These are phyloP conservation scores for Pachycephala philippinensis DNA, from an alignment of 2,113 vertebrate species.

Conservation along the genomic window DNA sequence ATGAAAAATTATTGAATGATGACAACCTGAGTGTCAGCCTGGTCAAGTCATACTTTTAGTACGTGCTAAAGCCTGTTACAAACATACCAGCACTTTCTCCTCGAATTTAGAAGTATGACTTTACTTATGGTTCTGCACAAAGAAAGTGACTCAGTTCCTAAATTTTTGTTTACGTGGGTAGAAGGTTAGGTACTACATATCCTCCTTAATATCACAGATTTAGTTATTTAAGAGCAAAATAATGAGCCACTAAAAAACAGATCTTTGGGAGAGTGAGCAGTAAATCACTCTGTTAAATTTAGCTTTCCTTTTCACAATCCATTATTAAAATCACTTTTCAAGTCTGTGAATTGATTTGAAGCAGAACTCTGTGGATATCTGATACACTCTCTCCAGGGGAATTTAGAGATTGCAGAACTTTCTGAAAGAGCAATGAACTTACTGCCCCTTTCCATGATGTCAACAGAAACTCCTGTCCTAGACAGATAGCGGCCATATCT, in stretches of 20 bases:
- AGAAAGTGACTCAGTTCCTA: not conserved
- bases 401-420: not conserved
- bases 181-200: not conserved
- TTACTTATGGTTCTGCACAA: not conserved
- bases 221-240: not conserved
- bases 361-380: not conserved
- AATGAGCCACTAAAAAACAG: not conserved
- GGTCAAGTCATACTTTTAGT: not conserved
- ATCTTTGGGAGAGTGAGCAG: not conserved
- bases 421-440: not conserved
- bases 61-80: not conserved
- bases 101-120: not conserved
- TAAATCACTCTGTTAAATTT: not conserved
- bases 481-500: not conserved
- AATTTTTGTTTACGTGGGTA: not conserved
- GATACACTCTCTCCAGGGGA: not conserved
- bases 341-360: constrained; percentile 17
- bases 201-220: not conserved
- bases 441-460: not conserved
- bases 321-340: constrained; percentile 12
- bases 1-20: not conserved
- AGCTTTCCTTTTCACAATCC: not conserved
- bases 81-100: not conserved
- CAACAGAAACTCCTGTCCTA: not conserved
- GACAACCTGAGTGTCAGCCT: not conserved